Percentiles rank a stretch among this genome's conserved stretches.
These are phyloP conservation scores for Brenthis daphne DNA, from an alignment of 2,888 invertebrate species.

Conservation along the genomic window DNA sequence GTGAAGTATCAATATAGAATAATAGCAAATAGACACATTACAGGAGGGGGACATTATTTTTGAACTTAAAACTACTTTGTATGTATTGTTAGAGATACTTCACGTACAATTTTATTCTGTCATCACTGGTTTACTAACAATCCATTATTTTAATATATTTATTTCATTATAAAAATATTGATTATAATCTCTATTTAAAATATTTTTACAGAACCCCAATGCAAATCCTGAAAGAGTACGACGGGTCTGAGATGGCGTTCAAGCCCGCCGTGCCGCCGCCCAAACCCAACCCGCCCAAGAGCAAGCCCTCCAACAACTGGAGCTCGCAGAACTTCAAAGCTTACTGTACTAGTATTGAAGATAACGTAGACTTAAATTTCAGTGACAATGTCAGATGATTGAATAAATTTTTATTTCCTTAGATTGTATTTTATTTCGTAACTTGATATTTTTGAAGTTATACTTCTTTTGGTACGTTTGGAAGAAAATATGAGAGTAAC, in stretches of 20 bases:
- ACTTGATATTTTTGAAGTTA: background rate
- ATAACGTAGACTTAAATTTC: conserved; percentile 47
- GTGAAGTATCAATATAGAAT: too few species aligned
- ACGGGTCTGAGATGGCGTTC: conserved; percentile 87
- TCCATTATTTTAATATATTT: too few species aligned
- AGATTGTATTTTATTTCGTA: background rate
- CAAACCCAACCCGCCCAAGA: conserved; percentile 45
- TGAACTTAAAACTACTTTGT: too few species aligned
- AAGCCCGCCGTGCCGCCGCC: conserved; percentile 87
- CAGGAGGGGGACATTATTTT: too few species aligned
- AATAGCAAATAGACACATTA: too few species aligned
- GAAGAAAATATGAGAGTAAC: too few species aligned
- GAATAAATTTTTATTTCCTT: conserved; percentile 2
- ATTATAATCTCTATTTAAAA: background rate
- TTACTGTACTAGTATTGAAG: conserved; percentile 66
- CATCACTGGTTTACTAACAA: too few species aligned
- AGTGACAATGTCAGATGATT: conserved; percentile 37
- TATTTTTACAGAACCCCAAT: conserved; percentile 80
- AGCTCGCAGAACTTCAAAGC: conserved; percentile 66
- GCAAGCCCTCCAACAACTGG: conserved; percentile 61
- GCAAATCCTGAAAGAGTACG: conserved; percentile 84
- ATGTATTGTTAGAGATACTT: too few species aligned
- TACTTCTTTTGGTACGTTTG: too few species aligned
- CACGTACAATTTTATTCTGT: too few species aligned
- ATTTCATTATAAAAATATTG: background rate